Conservation (phyloP, 2,797 vertebrate species). For the Leptodactylus fallax region DNA sequence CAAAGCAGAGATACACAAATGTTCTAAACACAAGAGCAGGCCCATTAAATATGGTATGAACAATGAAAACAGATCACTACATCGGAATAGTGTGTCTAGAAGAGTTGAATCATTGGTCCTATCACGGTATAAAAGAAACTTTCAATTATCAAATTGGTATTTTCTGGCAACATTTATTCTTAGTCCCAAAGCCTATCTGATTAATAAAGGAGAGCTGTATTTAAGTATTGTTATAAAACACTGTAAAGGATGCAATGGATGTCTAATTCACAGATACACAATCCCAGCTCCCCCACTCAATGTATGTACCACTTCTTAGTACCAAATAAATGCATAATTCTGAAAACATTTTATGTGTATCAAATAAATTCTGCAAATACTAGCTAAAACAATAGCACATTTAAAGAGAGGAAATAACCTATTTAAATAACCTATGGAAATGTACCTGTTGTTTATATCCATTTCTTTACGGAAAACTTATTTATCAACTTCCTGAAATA, state of each 20-base stretch:
- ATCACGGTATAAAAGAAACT: neutral
- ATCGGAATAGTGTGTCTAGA: neutral
- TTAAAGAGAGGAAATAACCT: no score
- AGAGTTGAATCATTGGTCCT: neutral
- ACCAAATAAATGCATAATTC: neutral
- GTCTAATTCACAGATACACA: neutral
- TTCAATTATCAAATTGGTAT: constrained; percentile 15
- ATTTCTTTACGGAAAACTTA: no score
- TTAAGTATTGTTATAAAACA: neutral
- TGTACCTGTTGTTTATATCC: no score
- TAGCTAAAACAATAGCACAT: neutral
- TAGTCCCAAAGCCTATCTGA: neutral
- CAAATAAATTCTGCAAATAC: neutral
- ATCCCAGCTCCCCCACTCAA: neutral
- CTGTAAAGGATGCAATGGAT: neutral
- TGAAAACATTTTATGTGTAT: neutral
- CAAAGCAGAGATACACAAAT: constrained; percentile 19
- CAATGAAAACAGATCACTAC: constrained; percentile 8
- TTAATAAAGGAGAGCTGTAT: constrained; percentile 9
- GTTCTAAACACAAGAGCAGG: neutral
- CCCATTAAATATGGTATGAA: neutral
- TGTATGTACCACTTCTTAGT: neutral
- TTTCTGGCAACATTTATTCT: neutral
- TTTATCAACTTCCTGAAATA: no score
- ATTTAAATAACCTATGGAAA: no score